Evolutionary conservation across 2,113 vertebrate genomes (phyloP), one percentile per base, ranked within the genome.

Genomic region (Smithornis capensis): DNA sequence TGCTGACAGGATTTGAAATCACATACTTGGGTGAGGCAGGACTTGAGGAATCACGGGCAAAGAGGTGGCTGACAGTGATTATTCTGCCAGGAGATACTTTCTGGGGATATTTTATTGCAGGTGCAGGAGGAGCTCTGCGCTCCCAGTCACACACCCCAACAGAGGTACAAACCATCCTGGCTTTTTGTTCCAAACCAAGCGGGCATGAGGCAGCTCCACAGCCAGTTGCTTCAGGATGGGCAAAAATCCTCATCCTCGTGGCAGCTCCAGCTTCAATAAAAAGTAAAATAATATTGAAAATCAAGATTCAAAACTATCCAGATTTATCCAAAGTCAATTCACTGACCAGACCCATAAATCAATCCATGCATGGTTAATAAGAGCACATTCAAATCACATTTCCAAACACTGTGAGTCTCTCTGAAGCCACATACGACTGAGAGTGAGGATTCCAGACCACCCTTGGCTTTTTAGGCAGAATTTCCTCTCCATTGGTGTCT

Each of bases 361-460:
- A 67, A 83, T 91, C 87, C 90, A 92, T 79, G 67, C 92, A 92
- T 8, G 71, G 90, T 75, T 87, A 95, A 80, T 56, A 82, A 96
- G 88, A 94, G 92, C 88, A 94, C 83, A 79, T 90, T 69, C 87
- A 86, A 85, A 35, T 64, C 87, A 92, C 94, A 93, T 56, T 84
- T 91, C 62, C 86, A 92, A 89, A 79, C 75, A 74, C 88, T 28
- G 65, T 0, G 63, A 88, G 29, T 76, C 85, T 80, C 67, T 94
- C 90, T 87, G 87, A 88, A 95, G 94, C 84, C 87, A 82, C 70
- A 3, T 12, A n/a, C 0, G 31, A 84, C 47, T 7, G 29, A 80
- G 81, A 80, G 81, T 25, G 87, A 96, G 87, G 90, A 68, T 79
- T 94, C 65, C 64, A 42, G 80, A 75, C 81, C 81, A 87, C 29